Evolutionary conservation across 1,140 invertebrate species (phyloP).

Genomic region (Cecropterus lyciades): DNA sequence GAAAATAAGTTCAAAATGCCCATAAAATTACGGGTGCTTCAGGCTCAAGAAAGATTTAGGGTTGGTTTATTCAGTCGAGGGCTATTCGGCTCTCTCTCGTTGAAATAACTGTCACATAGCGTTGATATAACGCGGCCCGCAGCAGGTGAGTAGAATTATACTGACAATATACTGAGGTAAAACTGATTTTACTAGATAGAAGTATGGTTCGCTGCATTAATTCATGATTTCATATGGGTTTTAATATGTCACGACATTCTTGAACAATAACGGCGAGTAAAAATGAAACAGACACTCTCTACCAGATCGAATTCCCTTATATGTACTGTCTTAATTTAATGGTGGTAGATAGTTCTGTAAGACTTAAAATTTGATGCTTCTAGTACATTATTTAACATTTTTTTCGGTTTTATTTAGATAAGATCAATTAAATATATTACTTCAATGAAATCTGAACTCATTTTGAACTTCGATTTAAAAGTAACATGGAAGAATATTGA

Average conservation of each 20-base stretch:
- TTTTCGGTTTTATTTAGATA: too few species aligned
- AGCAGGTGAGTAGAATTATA: constrained; percentile 55
- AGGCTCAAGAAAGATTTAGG: constrained; percentile 4
- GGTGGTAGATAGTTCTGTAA: too few species aligned
- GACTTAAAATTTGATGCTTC: too few species aligned
- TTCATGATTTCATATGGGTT: constrained; percentile 19
- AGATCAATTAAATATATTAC: neutral
- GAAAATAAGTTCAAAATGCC: neutral
- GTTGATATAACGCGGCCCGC: constrained; percentile 61
- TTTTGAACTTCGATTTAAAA: too few species aligned
- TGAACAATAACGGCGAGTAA: too few species aligned
- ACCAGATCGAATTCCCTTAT: too few species aligned
- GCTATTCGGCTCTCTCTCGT: constrained; percentile 54
- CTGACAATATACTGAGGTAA: constrained; percentile 2
- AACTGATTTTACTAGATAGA: constrained; percentile 46
- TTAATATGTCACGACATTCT: too few species aligned
- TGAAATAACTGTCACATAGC: constrained; percentile 72
- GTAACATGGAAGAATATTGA: too few species aligned
- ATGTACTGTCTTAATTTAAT: too few species aligned
- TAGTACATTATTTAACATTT: too few species aligned
- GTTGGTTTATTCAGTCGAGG: constrained; percentile 61
- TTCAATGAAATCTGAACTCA: too few species aligned
- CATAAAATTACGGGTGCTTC: neutral
- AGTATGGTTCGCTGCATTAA: constrained; percentile 36
- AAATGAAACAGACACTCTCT: too few species aligned